Evolutionary conservation across 2,113 vertebrate genomes (phyloP).

Genomic region (Lipotes vexillifer): DNA sequence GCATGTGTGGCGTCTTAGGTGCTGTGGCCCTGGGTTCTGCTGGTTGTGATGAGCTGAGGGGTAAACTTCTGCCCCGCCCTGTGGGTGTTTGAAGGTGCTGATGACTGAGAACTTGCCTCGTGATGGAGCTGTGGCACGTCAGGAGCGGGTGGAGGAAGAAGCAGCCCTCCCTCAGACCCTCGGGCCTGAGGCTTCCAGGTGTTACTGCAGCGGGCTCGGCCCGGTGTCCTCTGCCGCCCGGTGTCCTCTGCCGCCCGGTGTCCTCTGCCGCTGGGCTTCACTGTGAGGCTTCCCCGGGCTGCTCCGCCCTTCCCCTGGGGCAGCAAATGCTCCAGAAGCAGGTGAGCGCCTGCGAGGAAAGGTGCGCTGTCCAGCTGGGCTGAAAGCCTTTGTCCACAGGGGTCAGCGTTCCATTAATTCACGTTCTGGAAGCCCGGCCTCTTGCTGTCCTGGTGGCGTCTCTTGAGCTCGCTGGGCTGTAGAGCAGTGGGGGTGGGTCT

Average conservation of each 20-base stretch:
- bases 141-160: not conserved
- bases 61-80: not conserved
- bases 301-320: not conserved
- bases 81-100: not conserved
- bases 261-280: not conserved
- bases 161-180: not conserved
- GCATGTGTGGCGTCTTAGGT: not conserved
- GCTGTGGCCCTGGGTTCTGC: not conserved
- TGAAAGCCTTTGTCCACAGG: not conserved
- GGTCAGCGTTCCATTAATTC: not conserved
- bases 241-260: not conserved
- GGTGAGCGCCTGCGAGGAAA: not conserved
- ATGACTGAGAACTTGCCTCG: not conserved
- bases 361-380: not conserved
- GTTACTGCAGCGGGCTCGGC: not conserved
- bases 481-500: not conserved
- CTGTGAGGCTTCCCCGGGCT: not conserved
- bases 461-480: not conserved
- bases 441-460: not conserved
- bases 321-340: not conserved
- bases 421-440: not conserved
- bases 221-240: too few relatives aligned
- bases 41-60: not conserved
- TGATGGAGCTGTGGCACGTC: not conserved
- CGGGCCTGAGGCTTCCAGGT: not conserved